Conservation (phyloP, 1,140 invertebrate genomes). For the Apolygus lucorum region DNA sequence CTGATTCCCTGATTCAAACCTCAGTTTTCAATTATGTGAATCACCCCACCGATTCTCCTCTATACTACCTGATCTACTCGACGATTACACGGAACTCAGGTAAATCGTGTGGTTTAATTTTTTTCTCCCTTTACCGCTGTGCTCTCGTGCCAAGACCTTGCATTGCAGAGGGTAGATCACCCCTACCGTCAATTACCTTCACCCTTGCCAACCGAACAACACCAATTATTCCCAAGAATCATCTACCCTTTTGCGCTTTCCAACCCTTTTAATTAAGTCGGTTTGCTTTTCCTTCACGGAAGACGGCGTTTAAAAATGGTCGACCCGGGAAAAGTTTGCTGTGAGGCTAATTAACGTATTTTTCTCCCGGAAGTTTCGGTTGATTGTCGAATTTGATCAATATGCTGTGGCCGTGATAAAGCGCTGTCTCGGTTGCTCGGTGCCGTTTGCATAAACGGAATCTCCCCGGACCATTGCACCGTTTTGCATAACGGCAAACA, state of each 20-base stretch:
- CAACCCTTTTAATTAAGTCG: not conserved
- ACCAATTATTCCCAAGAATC: not conserved
- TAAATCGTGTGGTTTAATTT: too few relatives aligned
- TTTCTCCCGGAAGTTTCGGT: not conserved
- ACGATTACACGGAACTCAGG: too few relatives aligned
- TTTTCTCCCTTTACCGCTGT: too few relatives aligned
- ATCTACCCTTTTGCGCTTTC: not conserved
- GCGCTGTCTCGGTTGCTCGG: not conserved
- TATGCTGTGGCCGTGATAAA: not conserved
- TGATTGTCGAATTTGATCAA: not conserved
- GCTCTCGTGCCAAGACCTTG: too few relatives aligned
- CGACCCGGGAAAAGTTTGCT: not conserved
- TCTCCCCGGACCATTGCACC: not conserved
- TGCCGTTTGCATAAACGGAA: not conserved
- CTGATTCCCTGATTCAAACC: too few relatives aligned
- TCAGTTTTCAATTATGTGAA: too few relatives aligned
- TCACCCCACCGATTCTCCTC: too few relatives aligned
- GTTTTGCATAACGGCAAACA: not conserved
- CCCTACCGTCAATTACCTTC: not conserved
- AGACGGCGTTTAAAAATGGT: not conserved
- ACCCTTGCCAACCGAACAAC: not conserved
- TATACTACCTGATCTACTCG: too few relatives aligned
- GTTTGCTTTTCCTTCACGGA: not conserved
- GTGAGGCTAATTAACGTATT: not conserved
- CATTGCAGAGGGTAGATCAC: too few relatives aligned